phyloP scores from a whole-genome alignment of 2,113 vertebrate genomes.

The Platichthys flesus region DNA sequence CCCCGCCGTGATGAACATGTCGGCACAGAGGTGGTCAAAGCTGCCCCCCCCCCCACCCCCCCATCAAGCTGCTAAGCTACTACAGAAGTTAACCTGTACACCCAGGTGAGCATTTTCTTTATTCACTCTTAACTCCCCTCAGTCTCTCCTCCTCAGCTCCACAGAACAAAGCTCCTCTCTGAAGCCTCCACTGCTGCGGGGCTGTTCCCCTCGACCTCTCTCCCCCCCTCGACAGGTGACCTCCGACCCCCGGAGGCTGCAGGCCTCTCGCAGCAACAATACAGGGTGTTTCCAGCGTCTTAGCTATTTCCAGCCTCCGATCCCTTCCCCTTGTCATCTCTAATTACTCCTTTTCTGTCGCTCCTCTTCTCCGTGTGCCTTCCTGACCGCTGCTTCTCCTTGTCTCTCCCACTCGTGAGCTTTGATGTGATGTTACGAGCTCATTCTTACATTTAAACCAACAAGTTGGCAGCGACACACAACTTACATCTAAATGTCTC shows the following conservation, averaged over 20 bases:
- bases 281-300: constrained; percentile 37
- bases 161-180: constrained; percentile 31
- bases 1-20: too few relatives aligned
- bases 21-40: too few relatives aligned
- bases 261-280: constrained; percentile 36
- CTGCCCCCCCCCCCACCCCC: too few relatives aligned
- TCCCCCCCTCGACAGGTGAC: constrained; percentile 48
- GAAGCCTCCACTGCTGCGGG: constrained; percentile 52
- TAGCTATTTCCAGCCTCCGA: constrained; percentile 56
- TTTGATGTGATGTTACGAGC: constrained; percentile 3
- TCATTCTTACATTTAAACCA: neutral
- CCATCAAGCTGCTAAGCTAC: too few relatives aligned
- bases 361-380: neutral
- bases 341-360: constrained; percentile 28
- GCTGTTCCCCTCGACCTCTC: constrained; percentile 56
- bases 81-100: too few relatives aligned
- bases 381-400: constrained; percentile 17
- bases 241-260: constrained; percentile 62
- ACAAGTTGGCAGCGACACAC: neutral
- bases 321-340: constrained; percentile 42
- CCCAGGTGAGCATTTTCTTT: neutral
- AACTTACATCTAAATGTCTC: neutral
- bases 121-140: neutral
- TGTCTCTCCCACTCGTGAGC: constrained; percentile 1
- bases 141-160: neutral